Evolutionary conservation across 2,797 vertebrate species (phyloP).

Genomic region (Artibeus lituratus): DNA sequence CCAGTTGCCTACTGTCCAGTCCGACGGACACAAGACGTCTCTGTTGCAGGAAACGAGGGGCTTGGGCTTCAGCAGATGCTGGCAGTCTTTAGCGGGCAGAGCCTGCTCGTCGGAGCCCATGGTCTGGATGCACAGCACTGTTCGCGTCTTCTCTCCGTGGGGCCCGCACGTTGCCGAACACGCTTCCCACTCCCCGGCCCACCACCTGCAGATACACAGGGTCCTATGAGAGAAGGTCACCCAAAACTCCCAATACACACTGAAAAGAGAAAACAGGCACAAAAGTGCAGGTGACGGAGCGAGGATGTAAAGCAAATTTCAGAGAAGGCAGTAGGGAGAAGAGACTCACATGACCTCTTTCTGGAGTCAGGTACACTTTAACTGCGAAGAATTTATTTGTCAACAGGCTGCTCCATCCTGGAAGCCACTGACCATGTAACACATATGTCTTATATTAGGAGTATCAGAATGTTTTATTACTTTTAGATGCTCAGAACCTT

Average conservation of each 20-base stretch:
- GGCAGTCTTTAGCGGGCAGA: conserved; percentile 88
- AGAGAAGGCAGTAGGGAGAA: not conserved
- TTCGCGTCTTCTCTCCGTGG: conserved; percentile 89
- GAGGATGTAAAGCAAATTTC: not conserved
- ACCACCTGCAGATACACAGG: conserved; percentile 88
- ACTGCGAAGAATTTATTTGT: not conserved
- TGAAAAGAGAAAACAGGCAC: not conserved
- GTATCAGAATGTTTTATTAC: not conserved
- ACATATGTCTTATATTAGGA: not conserved
- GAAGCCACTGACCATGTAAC: not conserved
- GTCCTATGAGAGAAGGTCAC: not conserved
- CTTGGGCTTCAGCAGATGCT: conserved; percentile 93
- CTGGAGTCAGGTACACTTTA: not conserved
- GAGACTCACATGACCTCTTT: not conserved
- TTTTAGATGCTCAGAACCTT: not conserved
- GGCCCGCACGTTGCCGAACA: conserved; percentile 92
- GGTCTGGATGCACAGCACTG: conserved; percentile 93
- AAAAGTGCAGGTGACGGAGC: not conserved
- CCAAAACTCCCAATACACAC: not conserved
- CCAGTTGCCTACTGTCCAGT: conserved; percentile 94
- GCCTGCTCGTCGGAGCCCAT: conserved; percentile 92
- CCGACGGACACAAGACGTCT: conserved; percentile 91
- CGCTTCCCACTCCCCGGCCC: conserved; percentile 96
- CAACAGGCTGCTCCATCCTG: not conserved
- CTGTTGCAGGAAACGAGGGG: conserved; percentile 90